phyloP scores from a whole-genome alignment of 2,888 invertebrate species.

The Orthosia gothica region DNA sequence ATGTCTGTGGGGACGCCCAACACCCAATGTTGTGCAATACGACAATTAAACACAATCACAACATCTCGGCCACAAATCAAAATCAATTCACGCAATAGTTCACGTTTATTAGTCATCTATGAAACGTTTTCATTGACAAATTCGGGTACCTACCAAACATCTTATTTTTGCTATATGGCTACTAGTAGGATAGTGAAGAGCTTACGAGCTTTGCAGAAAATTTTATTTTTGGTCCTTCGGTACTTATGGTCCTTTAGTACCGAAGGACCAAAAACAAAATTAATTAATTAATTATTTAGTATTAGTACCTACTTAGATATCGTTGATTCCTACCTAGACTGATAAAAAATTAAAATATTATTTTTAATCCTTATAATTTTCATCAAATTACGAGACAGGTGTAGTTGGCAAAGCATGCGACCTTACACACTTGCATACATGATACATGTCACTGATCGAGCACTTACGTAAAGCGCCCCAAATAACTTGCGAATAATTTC shows the following conservation, averaged over 20 bases:
- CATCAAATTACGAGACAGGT: conserved; percentile 38
- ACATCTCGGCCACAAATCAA: conserved; percentile 77
- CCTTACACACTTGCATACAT: conserved; percentile 71
- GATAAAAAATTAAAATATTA: neutral
- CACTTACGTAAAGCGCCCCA: conserved; percentile 85
- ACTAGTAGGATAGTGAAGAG: neutral
- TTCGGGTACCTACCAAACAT: conserved; percentile 12
- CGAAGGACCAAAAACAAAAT: no score
- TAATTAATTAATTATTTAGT: no score
- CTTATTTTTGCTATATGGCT: neutral
- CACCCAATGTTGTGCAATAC: conserved; percentile 76
- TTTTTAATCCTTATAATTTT: neutral
- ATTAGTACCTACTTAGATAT: neutral
- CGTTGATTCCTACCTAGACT: neutral
- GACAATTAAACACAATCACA: conserved; percentile 79
- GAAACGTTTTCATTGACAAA: conserved; percentile 46
- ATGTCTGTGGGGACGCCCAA: conserved; percentile 64
- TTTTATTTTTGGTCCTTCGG: neutral
- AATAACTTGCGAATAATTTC: conserved; percentile 81
- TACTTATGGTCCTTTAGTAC: no score
- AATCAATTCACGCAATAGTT: conserved; percentile 73
- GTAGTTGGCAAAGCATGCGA: conserved; percentile 71
- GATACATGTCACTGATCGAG: conserved; percentile 77
- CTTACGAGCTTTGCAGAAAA: no score
- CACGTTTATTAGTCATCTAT: conserved; percentile 40